These are phyloP conservation scores for Drosophila mimetica DNA, from an alignment of 2,888 invertebrate species.

Conservation along the genomic window DNA sequence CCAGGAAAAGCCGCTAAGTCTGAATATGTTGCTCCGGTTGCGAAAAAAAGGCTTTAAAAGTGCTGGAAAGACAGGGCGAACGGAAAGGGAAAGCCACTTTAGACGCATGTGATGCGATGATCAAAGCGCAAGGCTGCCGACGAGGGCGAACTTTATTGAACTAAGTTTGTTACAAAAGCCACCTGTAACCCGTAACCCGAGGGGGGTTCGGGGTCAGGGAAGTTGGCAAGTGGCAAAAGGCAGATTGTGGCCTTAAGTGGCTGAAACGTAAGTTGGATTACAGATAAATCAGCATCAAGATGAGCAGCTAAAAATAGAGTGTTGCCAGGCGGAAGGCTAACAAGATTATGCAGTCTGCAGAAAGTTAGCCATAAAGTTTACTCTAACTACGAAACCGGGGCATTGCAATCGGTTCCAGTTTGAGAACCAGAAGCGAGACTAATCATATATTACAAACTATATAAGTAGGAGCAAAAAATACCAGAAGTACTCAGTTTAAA, in stretches of 20 bases:
- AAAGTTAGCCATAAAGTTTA: conserved; percentile 15
- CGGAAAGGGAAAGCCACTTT: conserved; percentile 36
- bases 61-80: not conserved
- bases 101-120: conserved; percentile 44
- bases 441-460: not conserved
- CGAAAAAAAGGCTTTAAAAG: conserved; percentile 26
- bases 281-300: conserved; percentile 33
- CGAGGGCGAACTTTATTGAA: conserved; percentile 43
- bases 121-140: conserved; percentile 42
- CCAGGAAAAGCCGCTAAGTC: conserved; percentile 32
- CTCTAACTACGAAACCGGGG: not conserved
- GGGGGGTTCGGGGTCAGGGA: conserved; percentile 6
- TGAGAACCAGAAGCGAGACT: conserved; percentile 1
- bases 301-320: conserved; percentile 27
- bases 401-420: conserved; percentile 12
- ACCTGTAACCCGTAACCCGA: conserved; percentile 45
- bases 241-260: conserved; percentile 34
- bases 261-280: conserved; percentile 38
- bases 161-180: conserved; percentile 46
- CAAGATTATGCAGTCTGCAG: conserved; percentile 35
- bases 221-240: conserved; percentile 32
- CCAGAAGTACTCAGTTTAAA: not conserved
- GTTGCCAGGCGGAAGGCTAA: conserved; percentile 26
- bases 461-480: not conserved
- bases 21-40: conserved; percentile 28